Base-by-base conservation (phyloP, 2,113 vertebrate species). In the Chaetorhynchus papuensis region DNA sequence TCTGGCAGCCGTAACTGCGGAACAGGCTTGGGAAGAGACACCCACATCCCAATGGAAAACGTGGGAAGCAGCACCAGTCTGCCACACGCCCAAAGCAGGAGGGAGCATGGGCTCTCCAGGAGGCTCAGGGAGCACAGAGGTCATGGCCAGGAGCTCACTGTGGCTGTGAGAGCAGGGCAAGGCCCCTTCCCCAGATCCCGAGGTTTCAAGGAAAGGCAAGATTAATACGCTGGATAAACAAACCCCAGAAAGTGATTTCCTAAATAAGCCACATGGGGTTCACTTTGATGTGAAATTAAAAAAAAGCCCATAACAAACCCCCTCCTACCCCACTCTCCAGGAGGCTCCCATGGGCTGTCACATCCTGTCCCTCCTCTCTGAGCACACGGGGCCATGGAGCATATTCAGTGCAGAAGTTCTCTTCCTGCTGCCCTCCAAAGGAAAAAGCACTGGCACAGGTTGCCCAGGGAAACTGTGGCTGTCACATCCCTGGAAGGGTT, bases 361-460 rank as follows among this genome's bases (percentile, higher is more conserved):
- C 71, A 26, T 12, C 77, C 81, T 28, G n/a, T 10, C 39, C 69
- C 49, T 50, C 69, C 11, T 14, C 64, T 35, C 87, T 5, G 72
- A 35, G 68, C 17, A 47, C 7, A 4, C 30, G 39, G 42, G 24
- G 28, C 54, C 42, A 8, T 1, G 4, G 22, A 9, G 17, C 6
- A 1, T 1, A 4, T 2, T 7, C 15, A 6, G 35, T 0, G 21
- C 65, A 21, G 28, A 2, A 7, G 10, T 6, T 77, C 71, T 66
- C 74, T 15, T n/a, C 84, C 49, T 26, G 0, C 8, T 65, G 53
- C 39, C 57, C 82, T 31, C 17, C 33, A 7, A 4, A 37, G 31
- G 13, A 9, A 9, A 16, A 16, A 24, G 8, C 10, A 4, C 44
- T 15, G n/a, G 39, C 47, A 41, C 41, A n/a, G 69, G 31, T 1